A percentile compares a stretch with the other conserved stretches of the same genome.
These are phyloP conservation scores for Zaprionus taronus DNA, from an alignment of 1,140 invertebrate genomes.

Conservation along the genomic window DNA sequence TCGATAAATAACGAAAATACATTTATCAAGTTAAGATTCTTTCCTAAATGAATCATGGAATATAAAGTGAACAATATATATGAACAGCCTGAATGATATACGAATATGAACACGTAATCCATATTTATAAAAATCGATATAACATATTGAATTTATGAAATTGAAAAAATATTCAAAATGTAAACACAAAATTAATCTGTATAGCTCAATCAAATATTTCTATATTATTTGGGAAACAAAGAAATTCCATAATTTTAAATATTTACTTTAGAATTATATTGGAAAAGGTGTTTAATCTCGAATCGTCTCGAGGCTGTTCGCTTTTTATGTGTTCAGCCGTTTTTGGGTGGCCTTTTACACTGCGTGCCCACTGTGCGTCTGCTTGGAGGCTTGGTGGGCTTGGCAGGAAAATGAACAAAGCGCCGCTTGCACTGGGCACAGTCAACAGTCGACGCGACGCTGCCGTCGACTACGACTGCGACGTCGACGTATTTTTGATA, in stretches of 20 bases:
- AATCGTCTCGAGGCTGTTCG: not conserved
- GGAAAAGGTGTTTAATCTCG: not conserved
- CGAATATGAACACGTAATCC: too few relatives aligned
- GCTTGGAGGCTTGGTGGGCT: constrained; percentile 21
- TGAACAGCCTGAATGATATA: too few relatives aligned
- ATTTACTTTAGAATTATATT: not conserved
- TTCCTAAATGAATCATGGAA: too few relatives aligned
- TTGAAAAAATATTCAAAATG: not conserved
- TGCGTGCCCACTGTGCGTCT: constrained; percentile 19
- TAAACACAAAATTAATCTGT: not conserved
- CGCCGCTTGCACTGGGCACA: constrained; percentile 4
- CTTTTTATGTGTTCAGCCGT: not conserved
- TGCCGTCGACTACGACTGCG: not conserved
- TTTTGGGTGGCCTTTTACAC: not conserved
- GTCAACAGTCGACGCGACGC: not conserved
- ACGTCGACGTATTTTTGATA: constrained; percentile 15
- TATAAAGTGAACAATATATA: too few relatives aligned
- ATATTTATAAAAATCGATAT: not conserved
- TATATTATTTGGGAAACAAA: not conserved
- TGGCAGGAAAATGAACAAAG: constrained; percentile 39
- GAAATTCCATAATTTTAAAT: not conserved
- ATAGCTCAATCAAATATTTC: not conserved
- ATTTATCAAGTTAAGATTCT: not conserved
- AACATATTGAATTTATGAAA: not conserved
- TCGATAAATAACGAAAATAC: not conserved